Evolutionary conservation across 1,140 invertebrate genomes (phyloP).

Genomic region (Cyclargus thomasi): DNA sequence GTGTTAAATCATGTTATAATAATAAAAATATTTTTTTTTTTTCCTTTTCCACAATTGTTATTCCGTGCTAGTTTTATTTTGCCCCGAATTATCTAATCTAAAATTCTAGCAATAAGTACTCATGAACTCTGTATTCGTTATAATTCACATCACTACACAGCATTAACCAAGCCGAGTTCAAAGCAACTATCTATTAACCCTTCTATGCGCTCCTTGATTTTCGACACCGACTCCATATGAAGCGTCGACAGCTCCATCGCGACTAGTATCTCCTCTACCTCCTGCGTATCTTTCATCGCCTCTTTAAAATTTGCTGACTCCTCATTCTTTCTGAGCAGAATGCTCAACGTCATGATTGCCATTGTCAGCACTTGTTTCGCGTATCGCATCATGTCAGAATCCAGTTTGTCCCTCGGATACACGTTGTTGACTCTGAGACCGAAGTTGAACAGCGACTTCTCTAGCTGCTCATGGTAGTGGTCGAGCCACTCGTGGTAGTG

Average conservation of each 20-base stretch:
- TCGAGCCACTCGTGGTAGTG: not conserved
- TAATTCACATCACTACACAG: not conserved
- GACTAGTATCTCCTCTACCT: not conserved
- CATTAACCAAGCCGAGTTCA: conserved; percentile 13
- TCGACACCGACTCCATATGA: not conserved
- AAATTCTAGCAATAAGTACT: too few species aligned
- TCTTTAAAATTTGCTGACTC: not conserved
- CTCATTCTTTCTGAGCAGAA: not conserved
- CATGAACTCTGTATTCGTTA: too few species aligned
- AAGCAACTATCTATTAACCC: conserved; percentile 18
- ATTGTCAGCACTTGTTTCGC: conserved; percentile 7
- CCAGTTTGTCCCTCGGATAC: conserved; percentile 32
- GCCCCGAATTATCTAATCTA: too few species aligned
- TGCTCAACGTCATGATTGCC: not conserved
- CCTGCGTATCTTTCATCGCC: not conserved
- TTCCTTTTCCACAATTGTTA: too few species aligned
- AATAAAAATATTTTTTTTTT: too few species aligned
- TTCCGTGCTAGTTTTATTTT: too few species aligned
- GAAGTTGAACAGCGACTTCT: conserved; percentile 15
- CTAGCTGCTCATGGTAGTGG: not conserved
- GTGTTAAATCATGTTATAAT: too few species aligned
- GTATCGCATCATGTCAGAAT: conserved; percentile 33
- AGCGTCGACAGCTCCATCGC: not conserved
- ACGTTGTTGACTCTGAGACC: conserved; percentile 25
- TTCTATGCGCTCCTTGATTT: conserved; percentile 15